These are phyloP conservation scores for Bellardia bayeri DNA, from an alignment of 2,888 invertebrate genomes.

Conservation along the genomic window DNA sequence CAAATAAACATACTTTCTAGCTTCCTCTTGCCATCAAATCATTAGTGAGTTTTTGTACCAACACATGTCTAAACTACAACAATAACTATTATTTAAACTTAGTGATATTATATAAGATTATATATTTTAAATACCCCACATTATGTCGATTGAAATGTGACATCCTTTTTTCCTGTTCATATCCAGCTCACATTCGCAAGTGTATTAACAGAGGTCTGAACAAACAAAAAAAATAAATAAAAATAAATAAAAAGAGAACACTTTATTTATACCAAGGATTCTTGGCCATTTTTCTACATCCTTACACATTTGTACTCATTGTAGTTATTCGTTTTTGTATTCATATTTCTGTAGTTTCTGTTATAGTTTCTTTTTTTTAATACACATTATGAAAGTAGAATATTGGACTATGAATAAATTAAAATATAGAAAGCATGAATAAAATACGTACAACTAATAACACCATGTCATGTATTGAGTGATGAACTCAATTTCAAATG, in stretches of 20 bases:
- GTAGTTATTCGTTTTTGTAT: conserved; percentile 9
- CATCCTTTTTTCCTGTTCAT: conserved; percentile 53
- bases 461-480: conserved; percentile 51
- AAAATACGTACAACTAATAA: conserved; percentile 43
- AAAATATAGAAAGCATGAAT: conserved; percentile 36
- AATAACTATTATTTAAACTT: conserved; percentile 9
- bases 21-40: background rate
- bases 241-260: background rate
- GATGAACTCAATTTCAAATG: conserved; percentile 67
- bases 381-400: conserved; percentile 62
- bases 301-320: conserved; percentile 10
- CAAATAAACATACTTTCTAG: background rate
- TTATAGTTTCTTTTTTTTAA: background rate
- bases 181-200: background rate
- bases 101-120: background rate
- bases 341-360: background rate
- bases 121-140: conserved; percentile 11
- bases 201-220: background rate
- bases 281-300: conserved; percentile 33
- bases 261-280: conserved; percentile 34
- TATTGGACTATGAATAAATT: conserved; percentile 71
- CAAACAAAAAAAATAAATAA: conserved; percentile 8
- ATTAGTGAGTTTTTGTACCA: background rate
- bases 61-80: background rate
- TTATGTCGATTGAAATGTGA: conserved; percentile 46